Base-by-base conservation (phyloP, 2,797 vertebrate species). In the Poecile montanus region DNA sequence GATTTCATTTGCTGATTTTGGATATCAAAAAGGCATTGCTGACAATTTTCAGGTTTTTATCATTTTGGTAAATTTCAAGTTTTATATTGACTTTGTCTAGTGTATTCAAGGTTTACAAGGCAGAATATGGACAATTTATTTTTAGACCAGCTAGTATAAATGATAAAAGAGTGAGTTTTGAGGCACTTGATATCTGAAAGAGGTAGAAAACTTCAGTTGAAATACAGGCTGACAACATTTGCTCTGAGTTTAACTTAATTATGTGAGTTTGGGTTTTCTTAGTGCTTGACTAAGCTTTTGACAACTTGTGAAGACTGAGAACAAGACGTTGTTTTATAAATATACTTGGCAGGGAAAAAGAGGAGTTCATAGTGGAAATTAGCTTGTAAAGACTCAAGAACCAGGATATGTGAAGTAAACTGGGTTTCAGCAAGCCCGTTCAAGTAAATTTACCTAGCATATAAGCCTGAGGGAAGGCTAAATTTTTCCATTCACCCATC, bases 271-370 rank as follows among this genome's bases (percentile, higher is more conserved):
- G 63, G 62, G 56, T 70, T 96, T 94, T 91, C 89, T 91, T 87
- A 82, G 86, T 91, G 84, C 63, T 88, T 89, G 83, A 96, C 92
- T 89, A 92, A 81, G 56, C 74, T 89, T 94, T 94, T 89, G 95
- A 96, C 92, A 96, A 92, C 67, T 93, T 93, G 81, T 93, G 81
- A 96, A 95, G 84, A 73, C 83, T 77, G 54, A 88, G 90, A 94
- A 85, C 80, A 94, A 91, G 89, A 91, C 94, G 91, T 56, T 93
- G 79, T 86, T 94, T 94, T 93, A 93, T 88, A 96, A 96, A 95
- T 94, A 91, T 25, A 75, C n/a, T 89, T 94, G 85, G 79, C 68
- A 91, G 50, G 72, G 48, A 88, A 91, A 94, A 85, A 84, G 68
- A 93, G 42, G 56, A 85, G 63, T 78, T 85, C 54, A 68, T 47